Evolutionary conservation across 2,113 vertebrate species (phyloP), one percentile per base, ranked within the genome.

Genomic region (Acanthochromis polyacanthus): DNA sequence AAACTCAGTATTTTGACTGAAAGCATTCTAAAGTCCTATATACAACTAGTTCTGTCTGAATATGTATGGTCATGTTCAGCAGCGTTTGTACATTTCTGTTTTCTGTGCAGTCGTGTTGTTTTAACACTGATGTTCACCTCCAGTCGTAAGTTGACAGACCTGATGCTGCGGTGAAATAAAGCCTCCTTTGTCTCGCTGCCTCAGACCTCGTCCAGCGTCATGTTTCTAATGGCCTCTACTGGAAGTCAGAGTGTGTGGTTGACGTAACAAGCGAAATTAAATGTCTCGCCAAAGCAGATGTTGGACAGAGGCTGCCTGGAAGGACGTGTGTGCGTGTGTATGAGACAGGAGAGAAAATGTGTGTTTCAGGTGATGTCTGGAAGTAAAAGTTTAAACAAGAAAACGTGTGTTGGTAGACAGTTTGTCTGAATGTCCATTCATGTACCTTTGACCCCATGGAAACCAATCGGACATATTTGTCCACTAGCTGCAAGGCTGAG

Each of bases 231-330:
- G 62, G 67, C 70, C 78, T 80, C 70, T 57, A 75, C 69, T 85
- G 87, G 77, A 75, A 84, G 71, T 63, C 61, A 12, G 72, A 53
- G 68, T 5, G 58, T 62, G 74, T 15, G 53, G n/a, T 59, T 89
- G 85, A 90, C 67, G 80, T 75, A 89, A 82, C 61, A 32, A 71
- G 80, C n/a, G 40, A 72, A 90, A 90, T 78, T 60, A 81, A 88
- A 80, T 20, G 82, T 90, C 88, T 92, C 8, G 60, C 75, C 80
- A 59, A 80, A 69, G 64, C 87, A 89, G 81, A 91, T 84, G 89
- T 90, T 78, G 75, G 77, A 63, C 71, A 48, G 55, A 81, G 51
- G 60, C 40, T 30, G 43, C 36, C 57, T 66, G 23, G 25, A 60
- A 23, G 46, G 10, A 14, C 0, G 48, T 48, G 38, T 40, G 46